Conservation (phyloP, 2,888 invertebrate genomes). For the Lymantria dispar region DNA sequence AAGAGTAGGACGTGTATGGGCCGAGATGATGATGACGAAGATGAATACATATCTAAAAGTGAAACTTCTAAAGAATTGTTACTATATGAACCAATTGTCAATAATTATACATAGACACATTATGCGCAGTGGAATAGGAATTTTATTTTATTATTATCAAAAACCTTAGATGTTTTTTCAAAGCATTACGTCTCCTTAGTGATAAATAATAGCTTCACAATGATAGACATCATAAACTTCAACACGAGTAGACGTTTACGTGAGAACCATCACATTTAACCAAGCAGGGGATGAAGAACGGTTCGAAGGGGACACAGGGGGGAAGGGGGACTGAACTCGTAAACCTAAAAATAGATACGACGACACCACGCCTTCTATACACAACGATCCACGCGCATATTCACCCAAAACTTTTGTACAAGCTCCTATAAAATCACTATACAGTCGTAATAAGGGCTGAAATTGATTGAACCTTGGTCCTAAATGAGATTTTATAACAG, state of each 20-base stretch:
- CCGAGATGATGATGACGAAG: no score
- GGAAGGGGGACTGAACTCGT: conserved; percentile 69
- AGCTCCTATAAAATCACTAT: conserved; percentile 26
- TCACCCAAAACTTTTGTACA: conserved; percentile 21
- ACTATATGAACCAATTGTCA: no score
- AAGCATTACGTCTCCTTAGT: not conserved
- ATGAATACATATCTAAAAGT: no score
- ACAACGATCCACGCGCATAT: conserved; percentile 32
- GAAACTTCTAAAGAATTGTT: no score
- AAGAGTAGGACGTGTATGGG: no score
- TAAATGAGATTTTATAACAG: conserved; percentile 19
- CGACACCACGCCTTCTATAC: conserved; percentile 53
- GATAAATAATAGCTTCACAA: conserved; percentile 5
- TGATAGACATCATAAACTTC: conserved; percentile 22
- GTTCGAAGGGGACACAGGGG: conserved; percentile 37
- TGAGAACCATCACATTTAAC: conserved; percentile 36
- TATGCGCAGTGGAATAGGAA: no score
- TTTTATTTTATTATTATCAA: no score
- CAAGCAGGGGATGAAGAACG: conserved; percentile 39
- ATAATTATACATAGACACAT: no score
- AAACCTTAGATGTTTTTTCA: no score
- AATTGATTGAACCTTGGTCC: conserved; percentile 23
- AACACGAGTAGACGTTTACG: conserved; percentile 28
- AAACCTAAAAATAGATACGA: conserved; percentile 75
- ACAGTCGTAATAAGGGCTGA: conserved; percentile 33